phyloP scores from a whole-genome alignment of 2,888 invertebrate genomes.

The Holacanthella duospinosa region DNA sequence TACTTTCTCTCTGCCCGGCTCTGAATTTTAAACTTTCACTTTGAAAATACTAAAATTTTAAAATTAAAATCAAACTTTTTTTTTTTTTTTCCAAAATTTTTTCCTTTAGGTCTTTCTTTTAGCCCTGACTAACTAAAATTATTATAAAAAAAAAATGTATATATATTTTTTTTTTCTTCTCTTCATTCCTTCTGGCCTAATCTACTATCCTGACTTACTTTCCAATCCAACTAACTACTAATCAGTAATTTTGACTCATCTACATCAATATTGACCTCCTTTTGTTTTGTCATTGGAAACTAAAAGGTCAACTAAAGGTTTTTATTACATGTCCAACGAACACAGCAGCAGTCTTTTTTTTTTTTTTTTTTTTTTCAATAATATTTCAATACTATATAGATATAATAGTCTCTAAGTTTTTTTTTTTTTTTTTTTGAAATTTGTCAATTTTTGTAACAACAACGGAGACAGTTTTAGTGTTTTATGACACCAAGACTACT shows the following conservation, averaged over 20 bases:
- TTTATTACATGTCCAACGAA: not conserved
- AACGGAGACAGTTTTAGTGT: conserved; percentile 30
- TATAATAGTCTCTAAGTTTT: too few species aligned
- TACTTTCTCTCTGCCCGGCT: not conserved
- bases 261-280: not conserved
- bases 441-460: too few species aligned
- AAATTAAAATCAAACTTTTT: not conserved
- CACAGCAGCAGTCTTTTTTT: not conserved
- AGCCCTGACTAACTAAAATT: not conserved
- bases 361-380: not conserved
- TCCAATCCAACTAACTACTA: too few species aligned
- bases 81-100: not conserved
- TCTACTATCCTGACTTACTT: too few species aligned
- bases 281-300: not conserved
- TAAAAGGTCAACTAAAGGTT: not conserved
- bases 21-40: too few species aligned
- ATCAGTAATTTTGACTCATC: too few species aligned
- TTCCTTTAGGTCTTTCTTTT: not conserved
- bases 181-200: too few species aligned
- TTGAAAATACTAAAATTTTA: too few species aligned
- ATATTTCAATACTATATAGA: not conserved
- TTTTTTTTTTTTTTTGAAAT: too few species aligned
- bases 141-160: too few species aligned
- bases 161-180: too few species aligned
- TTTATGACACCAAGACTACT: conserved; percentile 18